A percentile compares a stretch with the other conserved stretches of the same genome.
These are phyloP conservation scores for Eupithecia subumbrata DNA, from an alignment of 2,888 invertebrate species.

Conservation along the genomic window DNA sequence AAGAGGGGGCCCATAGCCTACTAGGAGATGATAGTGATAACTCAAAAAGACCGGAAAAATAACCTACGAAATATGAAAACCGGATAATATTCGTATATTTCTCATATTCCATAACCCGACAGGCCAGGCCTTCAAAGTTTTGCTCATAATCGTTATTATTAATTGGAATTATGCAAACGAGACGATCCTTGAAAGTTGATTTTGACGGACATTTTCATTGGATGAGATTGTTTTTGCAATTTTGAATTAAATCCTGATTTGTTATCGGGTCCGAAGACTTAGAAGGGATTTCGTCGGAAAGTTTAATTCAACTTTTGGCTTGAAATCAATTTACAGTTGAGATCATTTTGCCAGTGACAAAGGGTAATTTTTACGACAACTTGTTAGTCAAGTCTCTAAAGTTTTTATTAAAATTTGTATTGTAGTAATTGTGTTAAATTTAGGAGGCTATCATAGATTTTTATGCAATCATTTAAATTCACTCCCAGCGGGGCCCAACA, in stretches of 20 bases:
- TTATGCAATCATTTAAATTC: background rate
- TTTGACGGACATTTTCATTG: conserved; percentile 50
- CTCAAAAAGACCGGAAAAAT: background rate
- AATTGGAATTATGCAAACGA: conserved; percentile 76
- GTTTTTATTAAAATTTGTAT: background rate
- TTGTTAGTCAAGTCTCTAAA: background rate
- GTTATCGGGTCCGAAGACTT: conserved; percentile 12
- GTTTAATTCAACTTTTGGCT: conserved; percentile 13
- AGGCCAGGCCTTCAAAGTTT: conserved; percentile 52
- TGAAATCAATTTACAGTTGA: conserved; percentile 3
- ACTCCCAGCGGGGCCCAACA: background rate
- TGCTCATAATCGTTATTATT: conserved; percentile 64
- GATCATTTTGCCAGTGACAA: conserved; percentile 2
- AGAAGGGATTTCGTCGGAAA: conserved; percentile 6
- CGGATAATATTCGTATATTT: background rate
- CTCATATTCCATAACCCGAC: background rate
- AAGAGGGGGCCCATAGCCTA: too few relatives aligned
- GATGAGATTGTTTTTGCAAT: conserved; percentile 32
- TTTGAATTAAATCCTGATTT: conserved; percentile 18
- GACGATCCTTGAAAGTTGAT: conserved; percentile 49
- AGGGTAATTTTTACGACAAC: background rate
- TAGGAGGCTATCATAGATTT: background rate
- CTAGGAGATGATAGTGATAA: background rate
- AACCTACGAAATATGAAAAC: background rate
- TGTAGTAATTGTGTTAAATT: too few relatives aligned